Evolutionary conservation across 1,140 invertebrate genomes (phyloP).

Genomic region (Acromyrmex charruanus): DNA sequence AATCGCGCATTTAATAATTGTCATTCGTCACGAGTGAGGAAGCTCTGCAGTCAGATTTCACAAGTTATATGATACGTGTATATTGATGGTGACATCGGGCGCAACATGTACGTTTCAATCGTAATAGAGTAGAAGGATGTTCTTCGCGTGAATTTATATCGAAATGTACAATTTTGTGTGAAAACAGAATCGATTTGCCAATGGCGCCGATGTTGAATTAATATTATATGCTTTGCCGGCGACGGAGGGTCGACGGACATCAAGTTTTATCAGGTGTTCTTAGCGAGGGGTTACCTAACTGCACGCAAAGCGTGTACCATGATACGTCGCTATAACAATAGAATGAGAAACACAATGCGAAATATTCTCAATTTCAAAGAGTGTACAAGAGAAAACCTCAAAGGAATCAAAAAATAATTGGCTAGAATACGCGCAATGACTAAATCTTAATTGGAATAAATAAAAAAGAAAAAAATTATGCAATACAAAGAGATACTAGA

Average conservation of each 20-base stretch:
- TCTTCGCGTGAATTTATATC: not conserved
- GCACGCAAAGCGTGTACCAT: not conserved
- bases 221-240: slow-evolving; percentile 64
- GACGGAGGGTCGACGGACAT: slow-evolving; percentile 58
- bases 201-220: slow-evolving; percentile 67
- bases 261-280: slow-evolving; percentile 50
- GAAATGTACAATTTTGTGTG: slow-evolving; percentile 18
- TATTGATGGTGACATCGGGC: not conserved
- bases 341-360: slow-evolving; percentile 7
- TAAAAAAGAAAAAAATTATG: not conserved
- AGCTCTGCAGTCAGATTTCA: not conserved
- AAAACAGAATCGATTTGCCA: slow-evolving; percentile 66
- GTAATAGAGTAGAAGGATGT: not conserved
- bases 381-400: not conserved
- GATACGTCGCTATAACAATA: slow-evolving; percentile 32
- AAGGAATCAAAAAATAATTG: not conserved
- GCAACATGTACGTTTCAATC: not conserved
- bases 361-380: not conserved
- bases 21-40: not conserved
- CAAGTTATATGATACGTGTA: not conserved
- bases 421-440: not conserved
- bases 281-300: slow-evolving; percentile 33
- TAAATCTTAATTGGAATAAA: not conserved
- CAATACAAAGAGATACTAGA: not conserved
- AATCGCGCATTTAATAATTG: slow-evolving; percentile 16